Evolutionary conservation across 35 echinoderm and acorn worm genomes (phyloP).

Genomic region (Stichopus chloronotus): DNA sequence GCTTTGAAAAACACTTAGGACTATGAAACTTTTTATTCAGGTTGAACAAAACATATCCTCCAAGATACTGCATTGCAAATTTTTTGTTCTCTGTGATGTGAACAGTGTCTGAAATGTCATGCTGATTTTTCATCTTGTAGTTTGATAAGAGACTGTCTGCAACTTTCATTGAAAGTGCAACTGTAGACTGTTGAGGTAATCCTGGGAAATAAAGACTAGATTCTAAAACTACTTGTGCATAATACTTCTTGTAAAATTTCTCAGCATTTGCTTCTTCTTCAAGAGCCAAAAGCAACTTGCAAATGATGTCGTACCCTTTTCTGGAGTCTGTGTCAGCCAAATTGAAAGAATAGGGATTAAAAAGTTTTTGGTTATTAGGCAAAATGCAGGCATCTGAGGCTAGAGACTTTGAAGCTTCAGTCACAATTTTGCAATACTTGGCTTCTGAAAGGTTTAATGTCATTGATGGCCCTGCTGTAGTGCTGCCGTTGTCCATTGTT

Average conservation of each 20-base stretch:
- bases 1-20: constrained; percentile 4
- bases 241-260: constrained; percentile 9
- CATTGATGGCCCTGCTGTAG: neutral
- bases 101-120: neutral
- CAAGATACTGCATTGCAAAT: constrained; percentile 32
- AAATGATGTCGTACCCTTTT: no score
- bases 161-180: constrained; percentile 22
- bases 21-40: constrained; percentile 11
- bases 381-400: neutral
- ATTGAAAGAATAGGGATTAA: neutral
- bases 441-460: neutral
- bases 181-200: constrained; percentile 12
- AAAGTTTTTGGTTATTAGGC: neutral
- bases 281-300: neutral
- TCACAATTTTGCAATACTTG: neutral
- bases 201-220: constrained; percentile 9
- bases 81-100: neutral
- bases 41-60: constrained; percentile 23
- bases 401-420: neutral
- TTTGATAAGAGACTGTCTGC: constrained; percentile 22
- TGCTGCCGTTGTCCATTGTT: neutral
- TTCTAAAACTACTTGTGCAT: neutral
- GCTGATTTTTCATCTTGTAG: constrained; percentile 7
- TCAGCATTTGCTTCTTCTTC: neutral
- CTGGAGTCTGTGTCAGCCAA: neutral